phyloP scores from a whole-genome alignment of 1,140 invertebrate genomes.

The Ceratoteleas bidentatus region DNA sequence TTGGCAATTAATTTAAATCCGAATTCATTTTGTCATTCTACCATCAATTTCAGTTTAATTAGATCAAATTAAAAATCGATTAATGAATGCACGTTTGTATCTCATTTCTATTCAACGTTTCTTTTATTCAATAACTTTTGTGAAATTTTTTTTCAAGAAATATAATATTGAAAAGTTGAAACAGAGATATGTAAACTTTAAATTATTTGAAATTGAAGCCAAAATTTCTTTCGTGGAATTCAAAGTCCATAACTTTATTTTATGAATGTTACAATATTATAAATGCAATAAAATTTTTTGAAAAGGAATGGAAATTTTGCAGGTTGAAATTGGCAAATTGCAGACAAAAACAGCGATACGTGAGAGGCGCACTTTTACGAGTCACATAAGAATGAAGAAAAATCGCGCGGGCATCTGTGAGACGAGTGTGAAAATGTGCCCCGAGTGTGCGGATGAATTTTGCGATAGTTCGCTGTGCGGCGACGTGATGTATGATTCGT shows the following conservation, averaged over 20 bases:
- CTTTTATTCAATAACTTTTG: too few species aligned
- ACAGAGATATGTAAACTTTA: too few species aligned
- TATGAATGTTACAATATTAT: too few species aligned
- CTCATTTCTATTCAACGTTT: too few species aligned
- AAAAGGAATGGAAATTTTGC: conserved; percentile 3
- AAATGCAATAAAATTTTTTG: too few species aligned
- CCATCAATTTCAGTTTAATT: not conserved
- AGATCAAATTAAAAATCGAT: not conserved
- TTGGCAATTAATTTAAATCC: not conserved
- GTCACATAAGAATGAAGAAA: conserved; percentile 87
- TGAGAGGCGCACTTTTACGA: conserved; percentile 84
- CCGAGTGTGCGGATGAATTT: conserved; percentile 92
- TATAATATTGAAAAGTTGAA: too few species aligned
- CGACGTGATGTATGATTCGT: conserved; percentile 82
- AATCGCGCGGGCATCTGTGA: conserved; percentile 90
- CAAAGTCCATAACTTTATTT: too few species aligned
- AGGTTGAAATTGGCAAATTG: conserved; percentile 91
- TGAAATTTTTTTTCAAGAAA: too few species aligned
- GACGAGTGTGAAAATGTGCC: conserved; percentile 87
- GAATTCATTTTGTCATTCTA: too few species aligned
- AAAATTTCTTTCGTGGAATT: too few species aligned
- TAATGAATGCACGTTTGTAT: not conserved
- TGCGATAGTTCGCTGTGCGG: conserved; percentile 85
- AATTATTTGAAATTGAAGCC: too few species aligned
- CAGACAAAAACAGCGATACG: conserved; percentile 85